A percentile compares a stretch with the other conserved stretches of the same genome.
These are phyloP conservation scores for Caretta caretta DNA, from an alignment of 2,113 vertebrate species.

Conservation along the genomic window DNA sequence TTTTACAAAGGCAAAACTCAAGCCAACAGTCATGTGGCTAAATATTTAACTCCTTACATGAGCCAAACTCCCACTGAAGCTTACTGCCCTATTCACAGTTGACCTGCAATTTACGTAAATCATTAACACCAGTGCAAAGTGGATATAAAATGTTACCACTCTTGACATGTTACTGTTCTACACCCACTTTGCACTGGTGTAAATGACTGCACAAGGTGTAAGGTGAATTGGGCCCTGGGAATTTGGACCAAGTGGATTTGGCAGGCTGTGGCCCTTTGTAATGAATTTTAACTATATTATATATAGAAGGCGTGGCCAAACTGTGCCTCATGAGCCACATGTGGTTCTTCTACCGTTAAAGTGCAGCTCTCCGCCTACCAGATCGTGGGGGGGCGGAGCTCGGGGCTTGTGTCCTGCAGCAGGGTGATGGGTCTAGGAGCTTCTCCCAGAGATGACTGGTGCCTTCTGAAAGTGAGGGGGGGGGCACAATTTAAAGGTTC, in stretches of 20 bases:
- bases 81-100: background rate
- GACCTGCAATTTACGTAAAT: background rate
- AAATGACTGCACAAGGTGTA: background rate
- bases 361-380: no score
- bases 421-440: no score
- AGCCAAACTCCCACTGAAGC: background rate
- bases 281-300: background rate
- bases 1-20: background rate
- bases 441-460: no score
- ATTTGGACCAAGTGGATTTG: background rate
- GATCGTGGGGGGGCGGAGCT: no score
- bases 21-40: background rate
- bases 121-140: background rate
- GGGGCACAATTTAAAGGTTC: no score
- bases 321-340: no score
- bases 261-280: rapidly evolving
- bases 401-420: no score
- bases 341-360: no score
- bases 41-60: background rate
- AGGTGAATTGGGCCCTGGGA: background rate
- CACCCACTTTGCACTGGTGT: background rate
- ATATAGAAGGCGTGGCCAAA: background rate
- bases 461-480: no score
- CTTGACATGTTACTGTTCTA: background rate
- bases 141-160: background rate